Base-by-base conservation (phyloP, 1,140 invertebrate species). In the Agraylea sexmaculata region DNA sequence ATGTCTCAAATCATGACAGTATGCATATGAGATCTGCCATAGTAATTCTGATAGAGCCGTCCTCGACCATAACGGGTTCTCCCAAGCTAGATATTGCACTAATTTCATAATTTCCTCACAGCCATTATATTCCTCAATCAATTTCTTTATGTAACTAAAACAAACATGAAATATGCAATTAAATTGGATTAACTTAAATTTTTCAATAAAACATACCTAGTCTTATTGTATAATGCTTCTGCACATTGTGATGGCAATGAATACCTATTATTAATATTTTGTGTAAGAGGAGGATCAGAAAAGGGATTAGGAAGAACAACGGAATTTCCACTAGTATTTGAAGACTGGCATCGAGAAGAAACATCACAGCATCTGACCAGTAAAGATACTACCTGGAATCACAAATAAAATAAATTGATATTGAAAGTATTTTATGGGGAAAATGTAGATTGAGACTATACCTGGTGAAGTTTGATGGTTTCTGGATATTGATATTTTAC, bases 401-500 rank as follows among this genome's bases (percentile, higher is more conserved):
- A 36, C 19, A 36, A 20, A 18, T 4, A 36, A 36, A 20, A 20
- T 22, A 12, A 19, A 22, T 19, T 12, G 10, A n/a, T n/a, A 3
- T 17, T 17, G 6, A 4, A 20, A 18, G 19, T 2, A 4, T 18
- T n/a, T 12, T 18, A 39, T 13, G 20, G 30, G 8, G 7, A 3
- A 30, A 20, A 30, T 31, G 28, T 15, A 25, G 2, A 11, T 31
- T 18, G 4, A 13, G 22, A 37, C 41, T 31, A 39, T 49, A 66
- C 65, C 62, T 92, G 87, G 66, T 93, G 92, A 28, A 96, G 69
- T 64, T 95, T 95, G 30, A 83, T 84, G 16, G 95, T 69, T 63
- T 98, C 92, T 2, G 89, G 85, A 67, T 91, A 94, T 62, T 95
- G 91, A 60, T 93, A 95, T 64, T 95, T 96, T 50, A 94, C 92